Evolutionary conservation across 23 tunicate species (phyloP), one percentile per base, ranked within the genome.

Genomic region (Ascidia mentula): DNA sequence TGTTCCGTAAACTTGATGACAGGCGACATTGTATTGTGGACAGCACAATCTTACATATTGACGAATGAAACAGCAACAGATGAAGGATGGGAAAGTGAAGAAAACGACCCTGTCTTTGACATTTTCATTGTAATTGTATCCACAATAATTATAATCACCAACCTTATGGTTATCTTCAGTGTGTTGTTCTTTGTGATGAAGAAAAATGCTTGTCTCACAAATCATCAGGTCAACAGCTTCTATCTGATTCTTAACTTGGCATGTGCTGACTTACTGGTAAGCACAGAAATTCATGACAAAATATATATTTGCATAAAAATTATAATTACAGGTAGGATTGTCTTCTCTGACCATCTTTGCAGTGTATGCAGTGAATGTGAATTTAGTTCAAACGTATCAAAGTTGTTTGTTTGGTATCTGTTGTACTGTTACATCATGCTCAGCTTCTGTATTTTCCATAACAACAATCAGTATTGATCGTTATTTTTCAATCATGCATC

Each of bases 201-300:
- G 37, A 59, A 65, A 0, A 24, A 31, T 33, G 28, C 5, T 36
- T 32, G 34, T 13, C 79, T 32, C 1, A 34, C 72, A 1, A 18
- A 6, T 18, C 36, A 24, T 33, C 42, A 34, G 36, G 17, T 37
- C 28, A 81, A 81, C 32, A 74, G 85, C 9, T 73, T 81, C 34
- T 38, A 83, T 30, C 76, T 89, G 15, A 65, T 89, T 37, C 74
- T 91, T 18, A 91, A 91, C 60, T 77, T 91, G 77, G 85, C 97
- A 22, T n/a, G 86, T 9, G 97, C 97, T 17, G 97, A 91, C 46
- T 37, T 82, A 24, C 77, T 86, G 31, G 97, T 91, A 59, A 86
- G 97, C 46, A 72, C 73, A 20, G 4, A 3, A 20, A 53, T 53
- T 53, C 65, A 53, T 20, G 24, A 28, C 0, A 40, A 9, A 0